Percentiles rank a stretch among this genome's conserved stretches.
Conservation (phyloP, 2,113 vertebrate genomes). For the Cebus imitator region DNA sequence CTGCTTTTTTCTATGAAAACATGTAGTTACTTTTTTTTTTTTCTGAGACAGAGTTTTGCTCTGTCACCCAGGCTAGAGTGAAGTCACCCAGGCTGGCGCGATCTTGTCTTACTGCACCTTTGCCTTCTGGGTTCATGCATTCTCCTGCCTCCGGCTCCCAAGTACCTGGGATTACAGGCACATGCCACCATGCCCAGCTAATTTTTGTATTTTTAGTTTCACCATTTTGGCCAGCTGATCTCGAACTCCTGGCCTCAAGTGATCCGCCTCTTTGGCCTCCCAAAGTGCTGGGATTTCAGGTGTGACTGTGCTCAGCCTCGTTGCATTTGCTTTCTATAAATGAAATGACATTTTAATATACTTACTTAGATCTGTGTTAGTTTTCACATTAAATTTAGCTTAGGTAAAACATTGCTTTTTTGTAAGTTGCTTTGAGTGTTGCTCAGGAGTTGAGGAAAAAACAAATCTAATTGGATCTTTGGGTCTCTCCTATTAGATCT, state of each 20-base stretch:
- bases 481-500: background rate
- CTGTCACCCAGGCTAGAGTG: no score
- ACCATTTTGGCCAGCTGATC: no score
- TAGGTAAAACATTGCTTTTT: background rate
- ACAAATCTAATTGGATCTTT: background rate
- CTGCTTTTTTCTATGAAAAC: background rate
- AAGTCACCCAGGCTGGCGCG: no score
- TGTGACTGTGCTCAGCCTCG: background rate
- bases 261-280: no score
- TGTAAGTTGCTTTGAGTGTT: background rate
- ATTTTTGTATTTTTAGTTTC: no score
- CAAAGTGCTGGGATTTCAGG: no score
- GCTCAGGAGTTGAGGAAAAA: background rate
- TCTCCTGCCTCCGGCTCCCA: no score
- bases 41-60: background rate
- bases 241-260: no score
- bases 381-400: slow-evolving; percentile 15
- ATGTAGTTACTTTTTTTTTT: background rate
- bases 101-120: no score
- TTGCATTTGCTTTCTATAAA: background rate
- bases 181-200: no score
- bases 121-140: no score
- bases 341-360: background rate
- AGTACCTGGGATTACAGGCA: no score
- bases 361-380: background rate